Conservation (phyloP, 1,140 invertebrate species). For the Ceratosolen solmsi region DNA sequence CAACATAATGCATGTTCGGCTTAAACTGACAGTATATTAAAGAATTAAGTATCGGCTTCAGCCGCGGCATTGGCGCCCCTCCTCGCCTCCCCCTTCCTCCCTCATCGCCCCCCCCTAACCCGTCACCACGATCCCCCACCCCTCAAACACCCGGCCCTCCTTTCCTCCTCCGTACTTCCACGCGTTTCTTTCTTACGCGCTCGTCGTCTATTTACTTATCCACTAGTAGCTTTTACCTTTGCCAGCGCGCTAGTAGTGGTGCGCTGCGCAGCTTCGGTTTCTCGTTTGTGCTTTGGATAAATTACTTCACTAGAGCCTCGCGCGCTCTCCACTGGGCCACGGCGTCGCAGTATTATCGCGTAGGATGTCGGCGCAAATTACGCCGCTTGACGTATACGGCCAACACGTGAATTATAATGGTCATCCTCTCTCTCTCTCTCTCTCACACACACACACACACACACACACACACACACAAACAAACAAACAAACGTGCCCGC, state of each 20-base stretch:
- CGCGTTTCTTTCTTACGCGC: not conserved
- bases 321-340: not conserved
- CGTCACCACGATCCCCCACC: not conserved
- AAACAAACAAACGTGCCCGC: no score
- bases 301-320: conserved; percentile 20
- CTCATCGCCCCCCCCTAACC: no score
- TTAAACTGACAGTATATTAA: conserved; percentile 33
- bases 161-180: not conserved
- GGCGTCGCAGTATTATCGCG: not conserved
- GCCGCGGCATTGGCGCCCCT: no score
- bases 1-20: conserved; percentile 10
- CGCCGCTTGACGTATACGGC: not conserved
- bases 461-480: no score
- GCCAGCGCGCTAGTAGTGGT: not conserved
- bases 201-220: not conserved
- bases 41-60: not conserved
- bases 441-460: no score
- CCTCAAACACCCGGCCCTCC: not conserved
- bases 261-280: no score
- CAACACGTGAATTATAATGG: conserved; percentile 1
- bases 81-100: no score
- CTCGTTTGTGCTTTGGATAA: conserved; percentile 25
- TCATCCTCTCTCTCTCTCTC: not conserved
- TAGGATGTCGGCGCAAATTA: conserved; percentile 19
- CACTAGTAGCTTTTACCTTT: not conserved